A percentile compares a stretch with the other conserved stretches of the same genome.
Evolutionary conservation across 2,113 vertebrate genomes (phyloP).

Genomic region (Ailurus styani): DNA sequence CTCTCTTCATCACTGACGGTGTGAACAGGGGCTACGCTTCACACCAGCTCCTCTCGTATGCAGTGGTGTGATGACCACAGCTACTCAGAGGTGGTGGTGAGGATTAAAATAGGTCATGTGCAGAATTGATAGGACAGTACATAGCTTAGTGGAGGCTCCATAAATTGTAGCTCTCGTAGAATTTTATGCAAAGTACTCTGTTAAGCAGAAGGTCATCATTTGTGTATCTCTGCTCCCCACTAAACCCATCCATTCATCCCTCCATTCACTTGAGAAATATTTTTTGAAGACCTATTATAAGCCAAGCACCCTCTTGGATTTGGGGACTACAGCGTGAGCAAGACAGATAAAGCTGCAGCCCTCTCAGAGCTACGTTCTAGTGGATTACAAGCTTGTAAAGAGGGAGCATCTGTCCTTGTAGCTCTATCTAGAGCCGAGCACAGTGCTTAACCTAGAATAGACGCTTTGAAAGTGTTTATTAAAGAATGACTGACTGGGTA

Average conservation of each 20-base stretch:
- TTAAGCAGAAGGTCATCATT: neutral
- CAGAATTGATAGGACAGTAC: too few relatives aligned
- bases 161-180: neutral
- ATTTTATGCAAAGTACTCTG: neutral
- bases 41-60: accelerated
- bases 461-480: neutral
- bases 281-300: neutral
- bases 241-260: neutral
- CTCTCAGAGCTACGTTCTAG: neutral
- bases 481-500: neutral
- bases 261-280: neutral
- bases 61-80: neutral
- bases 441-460: neutral
- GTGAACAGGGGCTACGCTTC: neutral
- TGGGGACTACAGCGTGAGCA: neutral
- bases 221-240: neutral
- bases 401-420: neutral
- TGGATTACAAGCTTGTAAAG: neutral
- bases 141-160: neutral
- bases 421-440: neutral
- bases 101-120: neutral
- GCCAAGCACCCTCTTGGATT: neutral
- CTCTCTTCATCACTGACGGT: neutral
- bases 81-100: neutral
- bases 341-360: neutral